Percentiles rank a stretch among this genome's conserved stretches.
These are phyloP conservation scores for Diaphora mendica DNA, from an alignment of 2,888 invertebrate species.

Conservation along the genomic window DNA sequence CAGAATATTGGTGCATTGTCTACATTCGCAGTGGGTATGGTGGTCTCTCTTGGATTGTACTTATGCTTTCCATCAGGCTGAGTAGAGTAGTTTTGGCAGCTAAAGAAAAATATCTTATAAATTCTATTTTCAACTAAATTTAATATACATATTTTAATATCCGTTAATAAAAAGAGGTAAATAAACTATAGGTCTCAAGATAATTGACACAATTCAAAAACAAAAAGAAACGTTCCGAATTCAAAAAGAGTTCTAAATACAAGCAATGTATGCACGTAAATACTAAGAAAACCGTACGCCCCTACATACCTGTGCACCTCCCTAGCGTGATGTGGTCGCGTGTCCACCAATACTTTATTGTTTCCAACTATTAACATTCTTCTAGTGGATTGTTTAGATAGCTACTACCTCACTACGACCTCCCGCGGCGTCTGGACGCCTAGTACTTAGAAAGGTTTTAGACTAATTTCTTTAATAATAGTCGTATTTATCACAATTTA, in stretches of 20 bases:
- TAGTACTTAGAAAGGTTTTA: conserved; percentile 29
- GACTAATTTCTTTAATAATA: not conserved
- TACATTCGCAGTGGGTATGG: no score
- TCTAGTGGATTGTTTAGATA: conserved; percentile 82
- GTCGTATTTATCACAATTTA: not conserved
- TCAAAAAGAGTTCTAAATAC: conserved; percentile 5
- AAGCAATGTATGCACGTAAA: conserved; percentile 7
- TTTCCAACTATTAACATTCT: conserved; percentile 83
- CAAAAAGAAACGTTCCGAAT: not conserved
- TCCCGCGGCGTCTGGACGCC: conserved; percentile 43
- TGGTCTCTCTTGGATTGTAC: no score
- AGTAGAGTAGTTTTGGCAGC: no score
- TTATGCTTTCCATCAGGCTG: no score
- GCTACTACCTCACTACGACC: conserved; percentile 52
- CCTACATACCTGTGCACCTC: conserved; percentile 43
- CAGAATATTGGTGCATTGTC: no score
- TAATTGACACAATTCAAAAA: not conserved
- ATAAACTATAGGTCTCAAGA: not conserved
- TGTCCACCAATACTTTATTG: conserved; percentile 73
- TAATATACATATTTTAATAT: not conserved
- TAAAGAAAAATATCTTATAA: no score
- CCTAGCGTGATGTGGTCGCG: conserved; percentile 76
- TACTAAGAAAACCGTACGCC: conserved; percentile 13
- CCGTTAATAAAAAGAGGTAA: not conserved
- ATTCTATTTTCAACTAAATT: not conserved